Percentiles rank a stretch among this genome's conserved stretches.
Evolutionary conservation across 2,888 invertebrate genomes (phyloP).

Genomic region (Dermolepida albohirtum): DNA sequence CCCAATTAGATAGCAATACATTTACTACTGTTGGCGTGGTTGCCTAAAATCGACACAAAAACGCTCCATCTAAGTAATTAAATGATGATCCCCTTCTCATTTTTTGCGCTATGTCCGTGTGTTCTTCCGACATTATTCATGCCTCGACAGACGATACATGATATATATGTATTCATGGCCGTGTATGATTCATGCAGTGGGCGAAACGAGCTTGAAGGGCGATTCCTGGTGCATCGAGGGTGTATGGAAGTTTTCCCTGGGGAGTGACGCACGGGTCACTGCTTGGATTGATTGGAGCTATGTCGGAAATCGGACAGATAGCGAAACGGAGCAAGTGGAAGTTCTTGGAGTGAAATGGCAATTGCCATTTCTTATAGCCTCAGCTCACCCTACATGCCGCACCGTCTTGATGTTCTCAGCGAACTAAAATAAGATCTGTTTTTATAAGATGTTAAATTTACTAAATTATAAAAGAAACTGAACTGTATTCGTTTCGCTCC

Average conservation of each 20-base stretch:
- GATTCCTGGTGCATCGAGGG: constrained; percentile 40
- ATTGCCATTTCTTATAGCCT: constrained; percentile 24
- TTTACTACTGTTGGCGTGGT: constrained; percentile 15
- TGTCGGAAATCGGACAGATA: constrained; percentile 51
- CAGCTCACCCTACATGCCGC: constrained; percentile 2
- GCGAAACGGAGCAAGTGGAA: constrained; percentile 45
- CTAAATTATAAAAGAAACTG: too few species aligned
- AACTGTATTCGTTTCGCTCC: too few species aligned
- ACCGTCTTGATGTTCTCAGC: background rate
- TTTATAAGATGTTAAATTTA: too few species aligned
- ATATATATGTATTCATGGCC: constrained; percentile 42
- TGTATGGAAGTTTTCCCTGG: constrained; percentile 46
- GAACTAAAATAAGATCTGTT: background rate
- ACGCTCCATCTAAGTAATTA: constrained; percentile 23
- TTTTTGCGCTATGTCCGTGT: constrained; percentile 1
- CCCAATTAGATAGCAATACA: constrained; percentile 28
- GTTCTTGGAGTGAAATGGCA: constrained; percentile 37
- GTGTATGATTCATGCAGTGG: constrained; percentile 42
- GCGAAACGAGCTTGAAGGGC: constrained; percentile 45
- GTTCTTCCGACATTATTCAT: constrained; percentile 20
- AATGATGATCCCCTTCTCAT: constrained; percentile 30
- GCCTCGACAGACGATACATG: constrained; percentile 32
- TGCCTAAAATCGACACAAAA: constrained; percentile 31
- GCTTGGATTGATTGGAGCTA: constrained; percentile 55
- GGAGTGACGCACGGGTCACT: constrained; percentile 54